Percentiles rank a stretch among this genome's conserved stretches.
Conservation (phyloP, 2,888 invertebrate genomes). For the Chaitophorus viminalis region DNA sequence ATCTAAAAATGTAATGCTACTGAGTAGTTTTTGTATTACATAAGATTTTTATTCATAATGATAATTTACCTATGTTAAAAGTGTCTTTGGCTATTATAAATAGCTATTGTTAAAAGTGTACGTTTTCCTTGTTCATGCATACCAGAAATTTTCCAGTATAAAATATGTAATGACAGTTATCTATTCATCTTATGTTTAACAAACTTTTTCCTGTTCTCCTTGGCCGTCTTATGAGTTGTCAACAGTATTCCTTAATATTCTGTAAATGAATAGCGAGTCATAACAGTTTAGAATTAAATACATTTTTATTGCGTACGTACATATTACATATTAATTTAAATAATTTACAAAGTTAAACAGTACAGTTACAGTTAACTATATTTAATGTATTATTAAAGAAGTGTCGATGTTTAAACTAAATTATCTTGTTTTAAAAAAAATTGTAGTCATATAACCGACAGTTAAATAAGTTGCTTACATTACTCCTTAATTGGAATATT, state of each 20-base stretch:
- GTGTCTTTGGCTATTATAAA: neutral
- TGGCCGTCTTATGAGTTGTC: neutral
- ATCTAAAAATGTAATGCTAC: too few species aligned
- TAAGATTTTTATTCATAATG: too few species aligned
- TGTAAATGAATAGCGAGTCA: neutral
- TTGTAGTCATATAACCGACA: neutral
- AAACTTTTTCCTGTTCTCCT: neutral
- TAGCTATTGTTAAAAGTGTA: neutral
- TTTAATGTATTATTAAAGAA: too few species aligned
- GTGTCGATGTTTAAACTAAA: too few species aligned
- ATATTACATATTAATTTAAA: neutral
- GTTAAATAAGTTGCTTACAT: slow-evolving; percentile 16
- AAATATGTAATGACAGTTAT: too few species aligned
- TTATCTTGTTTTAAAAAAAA: neutral
- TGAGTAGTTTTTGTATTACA: too few species aligned
- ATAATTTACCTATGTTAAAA: neutral
- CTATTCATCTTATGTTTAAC: too few species aligned
- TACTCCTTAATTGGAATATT: neutral
- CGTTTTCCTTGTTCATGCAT: neutral
- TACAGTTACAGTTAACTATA: neutral
- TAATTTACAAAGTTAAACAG: neutral
- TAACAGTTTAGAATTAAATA: neutral
- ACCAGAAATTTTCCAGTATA: neutral
- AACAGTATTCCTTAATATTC: neutral
- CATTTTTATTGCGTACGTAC: neutral